Evolutionary conservation across 2,113 vertebrate species (phyloP), one percentile per base, ranked within the genome.

Genomic region (Mesoclemmys tuberculata): DNA sequence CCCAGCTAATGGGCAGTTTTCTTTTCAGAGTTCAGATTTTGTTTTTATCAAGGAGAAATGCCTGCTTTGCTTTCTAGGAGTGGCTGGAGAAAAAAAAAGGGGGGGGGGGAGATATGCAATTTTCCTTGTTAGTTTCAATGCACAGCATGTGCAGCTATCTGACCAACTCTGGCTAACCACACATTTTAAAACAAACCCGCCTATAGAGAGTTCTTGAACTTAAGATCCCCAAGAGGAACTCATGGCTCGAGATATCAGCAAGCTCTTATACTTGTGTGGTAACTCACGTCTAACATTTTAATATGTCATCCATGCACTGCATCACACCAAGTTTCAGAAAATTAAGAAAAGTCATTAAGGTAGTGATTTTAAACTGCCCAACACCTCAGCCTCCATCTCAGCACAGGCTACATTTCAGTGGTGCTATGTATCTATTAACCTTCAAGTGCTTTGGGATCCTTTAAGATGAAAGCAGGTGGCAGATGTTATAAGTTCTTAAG

Each of bases 331-430:
- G 49, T 74, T 91, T 55, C 41, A 5, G 93, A 90, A 88, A 81
- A 89, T 85, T 86, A 61, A 58, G 86, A 88, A 75, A 10, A 55
- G 54, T 46, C 90, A 83, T 88, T 94, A 95, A 96, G 89, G 92
- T 90, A 92, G 88, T 58, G 94, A 92, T 84, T 94, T 94, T 75
- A 88, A 97, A 96, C 83, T 58, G 75, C 82, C 46, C 49, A 54
- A 19, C 85, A 16, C n/a, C 79, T 74, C 79, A 92, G 83, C 88
- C 85, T 49, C 49, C 48, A 29, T n/a, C n/a, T n/a, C n/a, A n/a
- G n/a, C n/a, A n/a, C n/a, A n/a, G n/a, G n/a, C n/a, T n/a, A n/a
- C n/a, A n/a, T 27, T 3, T 35, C 83, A 41, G 49, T 58, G 85
- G n/a, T n/a, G 74, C 64, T n/a, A n/a, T 29, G 46, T 55, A 51